These are phyloP conservation scores for Neolamprologus kungweensis DNA, from an alignment of 2,113 vertebrate species.

Conservation along the genomic window DNA sequence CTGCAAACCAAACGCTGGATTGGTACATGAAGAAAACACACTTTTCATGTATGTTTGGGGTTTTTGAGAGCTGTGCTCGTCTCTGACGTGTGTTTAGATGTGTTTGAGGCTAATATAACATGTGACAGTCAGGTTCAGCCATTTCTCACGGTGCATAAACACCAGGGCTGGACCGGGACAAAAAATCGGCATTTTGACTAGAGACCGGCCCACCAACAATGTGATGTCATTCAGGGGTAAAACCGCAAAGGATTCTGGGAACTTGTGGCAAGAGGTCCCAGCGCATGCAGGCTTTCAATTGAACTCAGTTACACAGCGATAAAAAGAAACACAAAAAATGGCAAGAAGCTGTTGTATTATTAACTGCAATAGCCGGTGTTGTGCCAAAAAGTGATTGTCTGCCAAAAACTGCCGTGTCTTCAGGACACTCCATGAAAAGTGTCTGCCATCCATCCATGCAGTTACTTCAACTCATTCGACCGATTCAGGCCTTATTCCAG, in stretches of 20 bases:
- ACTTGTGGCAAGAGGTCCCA: too few relatives aligned
- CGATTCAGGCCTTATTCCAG: neutral
- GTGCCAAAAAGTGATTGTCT: too few relatives aligned
- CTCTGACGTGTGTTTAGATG: neutral
- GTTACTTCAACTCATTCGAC: neutral
- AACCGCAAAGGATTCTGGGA: too few relatives aligned
- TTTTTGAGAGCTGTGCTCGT: neutral
- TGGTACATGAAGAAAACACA: neutral
- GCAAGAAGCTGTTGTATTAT: too few relatives aligned
- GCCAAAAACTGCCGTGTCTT: neutral
- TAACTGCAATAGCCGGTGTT: too few relatives aligned
- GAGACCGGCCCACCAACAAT: too few relatives aligned
- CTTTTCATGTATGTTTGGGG: fast-evolving
- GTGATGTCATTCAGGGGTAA: too few relatives aligned
- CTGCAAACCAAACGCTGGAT: neutral
- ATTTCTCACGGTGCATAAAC: neutral
- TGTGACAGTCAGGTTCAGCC: neutral
- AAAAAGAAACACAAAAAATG: too few relatives aligned
- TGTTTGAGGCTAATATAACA: neutral
- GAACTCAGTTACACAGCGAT: too few relatives aligned
- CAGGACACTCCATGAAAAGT: neutral
- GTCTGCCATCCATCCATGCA: neutral
- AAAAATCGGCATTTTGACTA: too few relatives aligned
- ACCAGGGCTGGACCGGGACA: neutral
- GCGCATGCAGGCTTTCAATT: too few relatives aligned